Evolutionary conservation across 1,140 invertebrate species (phyloP).

Genomic region (Sitobion miscanthi): DNA sequence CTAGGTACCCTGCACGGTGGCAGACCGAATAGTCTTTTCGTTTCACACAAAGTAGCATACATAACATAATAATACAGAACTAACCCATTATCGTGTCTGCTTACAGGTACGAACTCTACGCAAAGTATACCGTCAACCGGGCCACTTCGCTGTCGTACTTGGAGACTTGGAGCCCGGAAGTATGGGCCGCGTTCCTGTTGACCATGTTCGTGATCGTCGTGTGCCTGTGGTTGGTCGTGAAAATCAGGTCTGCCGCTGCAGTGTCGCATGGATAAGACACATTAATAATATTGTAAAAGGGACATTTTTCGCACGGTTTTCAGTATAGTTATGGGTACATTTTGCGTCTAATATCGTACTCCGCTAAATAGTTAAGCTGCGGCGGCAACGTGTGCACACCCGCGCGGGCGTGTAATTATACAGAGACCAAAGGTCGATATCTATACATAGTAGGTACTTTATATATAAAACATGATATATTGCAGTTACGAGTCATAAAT

Average conservation of each 20-base stretch:
- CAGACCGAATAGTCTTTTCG: not conserved
- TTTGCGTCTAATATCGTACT: not conserved
- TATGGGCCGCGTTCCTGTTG: slow-evolving; percentile 56
- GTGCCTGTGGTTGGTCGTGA: slow-evolving; percentile 43
- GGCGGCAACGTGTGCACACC: not conserved
- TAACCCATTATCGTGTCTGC: not conserved
- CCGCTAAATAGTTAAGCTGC: not conserved
- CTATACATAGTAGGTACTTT: not conserved
- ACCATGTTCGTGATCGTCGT: slow-evolving; percentile 50
- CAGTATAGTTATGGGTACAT: not conserved
- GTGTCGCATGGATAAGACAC: no score
- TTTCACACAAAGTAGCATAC: not conserved
- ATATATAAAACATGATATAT: not conserved
- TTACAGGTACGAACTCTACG: slow-evolving; percentile 57
- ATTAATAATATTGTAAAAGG: not conserved
- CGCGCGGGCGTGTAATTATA: not conserved
- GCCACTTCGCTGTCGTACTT: slow-evolving; percentile 57
- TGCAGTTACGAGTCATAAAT: not conserved
- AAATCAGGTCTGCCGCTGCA: slow-evolving; percentile 42
- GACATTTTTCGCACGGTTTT: not conserved
- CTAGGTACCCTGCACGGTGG: no score
- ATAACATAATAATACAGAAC: not conserved
- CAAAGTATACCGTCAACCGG: slow-evolving; percentile 47
- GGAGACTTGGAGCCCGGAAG: slow-evolving; percentile 57
- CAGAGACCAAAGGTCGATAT: not conserved